Conservation (phyloP, 2,888 invertebrate genomes). For the Amphipyra berbera region DNA sequence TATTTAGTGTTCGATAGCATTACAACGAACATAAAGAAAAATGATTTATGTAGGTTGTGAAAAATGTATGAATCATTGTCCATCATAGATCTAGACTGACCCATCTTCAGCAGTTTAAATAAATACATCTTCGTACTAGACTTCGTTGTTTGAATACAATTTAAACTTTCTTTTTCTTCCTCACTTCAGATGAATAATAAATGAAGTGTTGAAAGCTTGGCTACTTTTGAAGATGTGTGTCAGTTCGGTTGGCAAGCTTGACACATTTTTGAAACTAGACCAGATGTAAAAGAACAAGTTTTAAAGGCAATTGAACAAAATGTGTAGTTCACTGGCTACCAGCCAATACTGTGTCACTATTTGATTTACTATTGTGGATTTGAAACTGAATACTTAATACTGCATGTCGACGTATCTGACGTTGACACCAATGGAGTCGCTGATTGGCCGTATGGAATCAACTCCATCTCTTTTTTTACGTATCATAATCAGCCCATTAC, state of each 20-base stretch:
- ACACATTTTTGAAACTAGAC: conserved; percentile 40
- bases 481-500: too few species aligned
- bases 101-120: too few species aligned
- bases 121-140: too few species aligned
- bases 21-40: too few species aligned
- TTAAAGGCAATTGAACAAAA: conserved; percentile 24
- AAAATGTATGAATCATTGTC: too few species aligned
- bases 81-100: too few species aligned
- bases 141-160: background rate
- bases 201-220: conserved; percentile 8
- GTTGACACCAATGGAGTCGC: background rate
- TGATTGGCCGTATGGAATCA: conserved; percentile 11
- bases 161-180: background rate
- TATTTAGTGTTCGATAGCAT: too few species aligned
- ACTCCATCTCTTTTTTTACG: background rate
- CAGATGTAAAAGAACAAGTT: conserved; percentile 11
- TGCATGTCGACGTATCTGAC: background rate
- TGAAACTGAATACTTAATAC: conserved; percentile 10
- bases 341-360: conserved; percentile 23
- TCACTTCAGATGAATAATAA: conserved; percentile 26
- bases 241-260: conserved; percentile 26
- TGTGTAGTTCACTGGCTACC: conserved; percentile 18
- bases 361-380: conserved; percentile 30
- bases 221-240: conserved; percentile 22
- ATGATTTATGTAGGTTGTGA: too few species aligned